A percentile compares a stretch with the other conserved stretches of the same genome.
Evolutionary conservation across 2,888 invertebrate genomes (phyloP).

Genomic region (Microlaimidae sp.): DNA sequence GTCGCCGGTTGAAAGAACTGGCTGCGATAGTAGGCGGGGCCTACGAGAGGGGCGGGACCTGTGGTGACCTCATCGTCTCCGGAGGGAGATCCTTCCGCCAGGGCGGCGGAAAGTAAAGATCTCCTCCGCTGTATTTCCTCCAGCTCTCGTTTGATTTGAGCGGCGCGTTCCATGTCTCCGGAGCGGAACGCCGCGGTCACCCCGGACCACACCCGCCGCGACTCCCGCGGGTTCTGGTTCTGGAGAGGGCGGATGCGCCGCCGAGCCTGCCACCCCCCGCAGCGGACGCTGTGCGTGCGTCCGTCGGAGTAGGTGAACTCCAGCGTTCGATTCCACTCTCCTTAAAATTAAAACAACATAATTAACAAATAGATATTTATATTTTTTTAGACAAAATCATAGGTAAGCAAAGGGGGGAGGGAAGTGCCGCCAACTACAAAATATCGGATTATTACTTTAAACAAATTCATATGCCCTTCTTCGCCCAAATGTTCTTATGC

Average conservation of each 20-base stretch:
- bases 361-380: too few species aligned
- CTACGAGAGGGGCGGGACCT: not conserved
- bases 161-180: conserved; percentile 39
- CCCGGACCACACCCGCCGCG: conserved; percentile 41
- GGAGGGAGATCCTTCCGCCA: too few species aligned
- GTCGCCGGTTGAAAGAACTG: not conserved
- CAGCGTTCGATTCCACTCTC: conserved; percentile 41
- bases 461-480: too few species aligned
- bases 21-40: not conserved
- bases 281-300: not conserved
- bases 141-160: conserved; percentile 21
- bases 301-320: conserved; percentile 35
- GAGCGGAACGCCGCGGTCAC: conserved; percentile 39
- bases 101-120: too few species aligned
- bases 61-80: too few species aligned
- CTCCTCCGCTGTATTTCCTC: conserved; percentile 7
- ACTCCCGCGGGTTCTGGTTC: conserved; percentile 40
- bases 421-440: too few species aligned
- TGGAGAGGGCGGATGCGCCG: conserved; percentile 31
- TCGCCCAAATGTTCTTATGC: too few species aligned
- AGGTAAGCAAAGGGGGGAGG: too few species aligned
- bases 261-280: not conserved
- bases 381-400: too few species aligned
- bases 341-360: too few species aligned
- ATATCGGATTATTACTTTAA: too few species aligned